A percentile compares a stretch with the other conserved stretches of the same genome.
Conservation (phyloP, 2,113 vertebrate species). For the Sinosuthora webbiana region DNA sequence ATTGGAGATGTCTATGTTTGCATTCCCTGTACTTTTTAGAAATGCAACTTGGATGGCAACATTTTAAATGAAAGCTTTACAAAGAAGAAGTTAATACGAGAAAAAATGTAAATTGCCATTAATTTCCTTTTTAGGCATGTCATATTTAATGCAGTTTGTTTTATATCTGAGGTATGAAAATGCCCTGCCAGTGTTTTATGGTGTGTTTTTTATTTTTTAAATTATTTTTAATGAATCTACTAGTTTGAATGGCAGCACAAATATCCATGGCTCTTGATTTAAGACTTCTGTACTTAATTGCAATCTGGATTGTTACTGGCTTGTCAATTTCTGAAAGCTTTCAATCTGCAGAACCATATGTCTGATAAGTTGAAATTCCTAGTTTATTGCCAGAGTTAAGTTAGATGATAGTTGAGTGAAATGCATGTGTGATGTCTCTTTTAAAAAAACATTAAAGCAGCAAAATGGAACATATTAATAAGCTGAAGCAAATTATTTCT, state of each 20-base stretch:
- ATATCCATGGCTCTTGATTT: background rate
- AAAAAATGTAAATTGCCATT: background rate
- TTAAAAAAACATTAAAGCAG: background rate
- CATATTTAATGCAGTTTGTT: background rate
- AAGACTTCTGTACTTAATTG: slow-evolving; percentile 10
- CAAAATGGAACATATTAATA: background rate
- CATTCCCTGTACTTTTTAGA: background rate
- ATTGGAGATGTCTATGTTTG: background rate
- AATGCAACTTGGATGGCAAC: background rate
- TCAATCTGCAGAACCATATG: slow-evolving; percentile 5
- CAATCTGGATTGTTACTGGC: background rate
- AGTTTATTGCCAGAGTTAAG: background rate
- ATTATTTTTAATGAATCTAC: background rate
- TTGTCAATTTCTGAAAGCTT: background rate
- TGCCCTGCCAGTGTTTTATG: background rate
- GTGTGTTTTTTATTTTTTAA: background rate
- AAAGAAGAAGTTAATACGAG: background rate
- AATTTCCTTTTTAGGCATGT: background rate
- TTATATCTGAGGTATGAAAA: background rate
- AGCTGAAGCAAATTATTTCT: background rate
- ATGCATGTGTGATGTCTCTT: background rate
- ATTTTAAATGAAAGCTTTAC: background rate
- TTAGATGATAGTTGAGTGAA: background rate
- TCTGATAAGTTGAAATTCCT: background rate
- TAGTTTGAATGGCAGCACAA: background rate